Evolutionary conservation across 2,888 invertebrate genomes (phyloP), one percentile per base, ranked within the genome.

Genomic region (Frankliniella intonsa): DNA sequence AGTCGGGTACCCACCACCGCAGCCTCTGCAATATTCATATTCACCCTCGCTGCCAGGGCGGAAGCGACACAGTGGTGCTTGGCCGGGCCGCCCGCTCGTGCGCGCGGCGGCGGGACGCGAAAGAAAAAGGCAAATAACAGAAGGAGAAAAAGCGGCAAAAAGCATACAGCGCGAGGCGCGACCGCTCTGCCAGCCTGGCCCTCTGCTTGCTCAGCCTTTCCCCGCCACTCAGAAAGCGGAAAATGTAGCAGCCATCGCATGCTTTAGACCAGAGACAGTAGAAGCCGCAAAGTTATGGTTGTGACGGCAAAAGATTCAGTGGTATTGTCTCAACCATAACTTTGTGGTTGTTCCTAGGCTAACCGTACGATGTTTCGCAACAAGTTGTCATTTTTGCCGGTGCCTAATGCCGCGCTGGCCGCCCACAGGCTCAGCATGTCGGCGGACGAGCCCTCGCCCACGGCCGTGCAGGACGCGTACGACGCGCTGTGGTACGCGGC

Each of bases 401-500:
- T n/a, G n/a, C n/a, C n/a, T n/a, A n/a, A n/a, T 38, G 38, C 2
- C 38, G 38, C 38, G 38, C 38, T 38, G 38, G 38, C 38, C 76
- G 9, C 49, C 49, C 9, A 3, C 50, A 81, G 27, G 27, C 81
- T 55, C 38, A 11, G 38, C 76, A 49, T 62, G 50, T 82, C 79
- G 80, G 79, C 27, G 22, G 38, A 49, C n/a, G 22, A 82, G 82
- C 51, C 50, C 22, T 62, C 76, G 14, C 19, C 76, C 19, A 49
- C 38, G 19, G 14, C 27, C 7, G 49, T 38, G 69, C 81, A 50
- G 69, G 55, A 19, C 79, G 79, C 49, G 8, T 81, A 82, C 51
- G 85, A 86, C 38, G 87, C 87, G 3, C 84, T 87, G 80, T 85
- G 86, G 80, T 87, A 85, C 83, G 87, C 87, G 17, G 85, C 87